A percentile compares a stretch with the other conserved stretches of the same genome.
Conservation (phyloP, 2,797 vertebrate genomes). For the Pangasius mekongensis region DNA sequence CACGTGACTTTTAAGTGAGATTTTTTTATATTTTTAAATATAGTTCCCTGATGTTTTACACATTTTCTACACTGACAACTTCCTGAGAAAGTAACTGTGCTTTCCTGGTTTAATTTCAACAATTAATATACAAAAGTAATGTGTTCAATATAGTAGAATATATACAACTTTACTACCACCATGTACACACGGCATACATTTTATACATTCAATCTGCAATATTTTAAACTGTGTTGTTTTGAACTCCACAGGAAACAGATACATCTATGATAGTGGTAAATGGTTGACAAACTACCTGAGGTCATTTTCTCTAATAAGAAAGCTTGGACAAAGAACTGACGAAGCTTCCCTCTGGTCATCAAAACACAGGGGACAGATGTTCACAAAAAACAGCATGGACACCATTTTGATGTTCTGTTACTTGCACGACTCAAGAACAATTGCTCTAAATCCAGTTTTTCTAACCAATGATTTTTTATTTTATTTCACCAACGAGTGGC, state of each 20-base stretch:
- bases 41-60: not conserved
- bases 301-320: not conserved
- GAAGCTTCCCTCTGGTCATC: not conserved
- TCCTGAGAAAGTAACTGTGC: not conserved
- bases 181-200: not conserved
- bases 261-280: not conserved
- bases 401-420: not conserved
- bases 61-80: not conserved
- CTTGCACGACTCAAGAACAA: not conserved
- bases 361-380: not conserved
- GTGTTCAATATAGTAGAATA: not conserved
- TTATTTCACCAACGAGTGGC: not conserved
- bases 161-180: not conserved
- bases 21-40: not conserved
- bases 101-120: not conserved
- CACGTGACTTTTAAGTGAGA: not conserved
- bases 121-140: not conserved
- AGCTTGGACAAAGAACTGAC: not conserved
- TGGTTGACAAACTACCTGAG: not conserved
- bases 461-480: not conserved
- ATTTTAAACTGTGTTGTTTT: not conserved
- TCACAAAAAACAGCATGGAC: not conserved
- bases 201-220: not conserved
- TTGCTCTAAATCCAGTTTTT: not conserved
- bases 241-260: not conserved